Evolutionary conservation across 1,140 invertebrate species (phyloP), one percentile per base, ranked within the genome.

Genomic region (Physella acuta): DNA sequence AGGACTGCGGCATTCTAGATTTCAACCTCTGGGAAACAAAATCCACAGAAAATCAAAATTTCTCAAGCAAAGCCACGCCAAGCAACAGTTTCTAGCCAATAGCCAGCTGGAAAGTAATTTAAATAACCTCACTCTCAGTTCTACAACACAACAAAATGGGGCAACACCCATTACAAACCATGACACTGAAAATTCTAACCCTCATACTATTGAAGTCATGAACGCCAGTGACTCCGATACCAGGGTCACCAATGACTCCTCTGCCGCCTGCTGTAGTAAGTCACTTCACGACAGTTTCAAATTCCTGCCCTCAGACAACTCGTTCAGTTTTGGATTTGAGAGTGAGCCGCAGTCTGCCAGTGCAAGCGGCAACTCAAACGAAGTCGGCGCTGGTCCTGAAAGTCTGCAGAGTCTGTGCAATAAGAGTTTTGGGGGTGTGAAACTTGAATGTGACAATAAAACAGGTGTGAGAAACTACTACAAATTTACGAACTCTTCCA

Each of bases 301-400:
- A 28, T 67, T 33, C 37, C 30, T 31, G n/a, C 64, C 31, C 20
- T 67, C 64, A 20, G 64, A 67, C n/a, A 67, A 67, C 49, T 67
- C 64, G 2, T 67, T 67, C 36, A 26, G 17, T 37, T 67, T 67
- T 67, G 34, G 64, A 3, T 67, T 67, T 52, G 62, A 64, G 44
- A 30, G 17, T n/a, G n/a, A n/a, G n/a, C n/a, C n/a, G n/a, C n/a
- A n/a, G n/a, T n/a, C n/a, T n/a, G n/a, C n/a, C n/a, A n/a, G n/a
- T n/a, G n/a, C n/a, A n/a, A n/a, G n/a, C n/a, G n/a, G n/a, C n/a
- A n/a, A n/a, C n/a, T n/a, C n/a, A n/a, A n/a, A n/a, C n/a, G n/a
- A n/a, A n/a, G n/a, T n/a, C n/a, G n/a, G n/a, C n/a, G n/a, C n/a
- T n/a, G n/a, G n/a, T n/a, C n/a, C n/a, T n/a, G n/a, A n/a, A n/a